A percentile compares a stretch with the other conserved stretches of the same genome.
These are phyloP conservation scores for Scomber japonicus DNA, from an alignment of 2,113 vertebrate species.

Conservation along the genomic window DNA sequence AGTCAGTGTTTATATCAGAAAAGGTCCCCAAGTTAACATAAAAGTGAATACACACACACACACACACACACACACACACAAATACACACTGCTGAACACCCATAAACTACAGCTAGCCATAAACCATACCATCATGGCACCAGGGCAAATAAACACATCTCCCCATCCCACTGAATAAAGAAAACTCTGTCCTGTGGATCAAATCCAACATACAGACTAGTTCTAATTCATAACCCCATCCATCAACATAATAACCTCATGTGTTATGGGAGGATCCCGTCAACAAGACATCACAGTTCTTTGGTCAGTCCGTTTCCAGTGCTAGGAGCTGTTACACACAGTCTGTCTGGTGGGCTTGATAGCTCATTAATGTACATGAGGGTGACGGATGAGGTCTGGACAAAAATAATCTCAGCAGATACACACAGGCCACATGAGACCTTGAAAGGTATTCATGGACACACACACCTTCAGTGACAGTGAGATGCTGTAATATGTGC, in stretches of 20 bases:
- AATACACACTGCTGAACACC: constrained; percentile 26
- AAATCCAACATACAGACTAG: constrained; percentile 50
- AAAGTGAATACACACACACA: background rate
- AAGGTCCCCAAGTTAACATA: too few relatives aligned
- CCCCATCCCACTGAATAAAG: constrained; percentile 43
- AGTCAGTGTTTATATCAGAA: too few relatives aligned
- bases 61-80: constrained; percentile 43
- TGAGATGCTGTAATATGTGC: background rate
- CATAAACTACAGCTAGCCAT: constrained; percentile 70
- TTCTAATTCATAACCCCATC: constrained; percentile 58
- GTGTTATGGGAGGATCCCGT: constrained; percentile 11
- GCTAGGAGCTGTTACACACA: constrained; percentile 1
- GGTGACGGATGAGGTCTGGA: constrained; percentile 52
- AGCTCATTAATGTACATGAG: constrained; percentile 34
- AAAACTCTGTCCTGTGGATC: constrained; percentile 44
- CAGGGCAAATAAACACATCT: constrained; percentile 70
- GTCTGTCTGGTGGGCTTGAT: constrained; percentile 20
- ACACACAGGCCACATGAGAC: constrained; percentile 30
- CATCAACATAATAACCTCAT: constrained; percentile 35
- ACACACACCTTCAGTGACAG: background rate
- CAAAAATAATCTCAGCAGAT: constrained; percentile 56
- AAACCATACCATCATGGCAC: constrained; percentile 63
- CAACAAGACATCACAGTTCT: constrained; percentile 7
- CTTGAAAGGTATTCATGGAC: constrained; percentile 22
- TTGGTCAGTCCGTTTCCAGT: background rate